A percentile compares a stretch with the other conserved stretches of the same genome.
Conservation (phyloP, 2,113 vertebrate species). For the Apeltes quadracus region DNA sequence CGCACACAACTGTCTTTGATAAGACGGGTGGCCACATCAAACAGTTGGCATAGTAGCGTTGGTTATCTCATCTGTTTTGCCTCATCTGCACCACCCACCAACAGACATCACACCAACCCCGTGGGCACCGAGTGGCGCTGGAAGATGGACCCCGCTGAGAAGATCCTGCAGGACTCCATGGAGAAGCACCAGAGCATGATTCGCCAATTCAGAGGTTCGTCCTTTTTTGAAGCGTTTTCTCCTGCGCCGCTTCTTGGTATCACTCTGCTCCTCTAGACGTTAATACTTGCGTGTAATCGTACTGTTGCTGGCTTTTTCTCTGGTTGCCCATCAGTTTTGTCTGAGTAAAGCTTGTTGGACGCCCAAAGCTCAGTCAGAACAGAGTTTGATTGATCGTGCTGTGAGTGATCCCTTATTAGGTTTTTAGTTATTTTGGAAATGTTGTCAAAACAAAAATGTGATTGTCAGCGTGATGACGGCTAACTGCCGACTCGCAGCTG, state of each 20-base stretch:
- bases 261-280: not conserved
- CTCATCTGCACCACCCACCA: slow-evolving; percentile 1
- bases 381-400: slow-evolving; percentile 17
- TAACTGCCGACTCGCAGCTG: not conserved
- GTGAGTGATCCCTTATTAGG: slow-evolving; percentile 22
- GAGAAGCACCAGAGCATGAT: slow-evolving; percentile 93
- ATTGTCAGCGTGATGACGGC: not conserved
- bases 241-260: not conserved
- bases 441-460: slow-evolving; percentile 29
- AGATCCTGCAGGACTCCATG: slow-evolving; percentile 88
- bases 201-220: slow-evolving; percentile 91
- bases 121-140: slow-evolving; percentile 96
- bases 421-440: slow-evolving; percentile 21
- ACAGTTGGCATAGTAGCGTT: not conserved
- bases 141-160: slow-evolving; percentile 94
- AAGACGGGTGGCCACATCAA: not conserved
- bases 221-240: not conserved
- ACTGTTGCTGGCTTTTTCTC: slow-evolving; percentile 10
- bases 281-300: not conserved
- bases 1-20: not conserved
- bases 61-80: not conserved
- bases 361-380: slow-evolving; percentile 17
- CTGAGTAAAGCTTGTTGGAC: not conserved
- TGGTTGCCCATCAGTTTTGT: slow-evolving; percentile 13
- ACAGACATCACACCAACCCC: slow-evolving; percentile 94